These are phyloP conservation scores for Eunapius fragilis DNA, from an alignment of 37 sponge, comb jelly and placozoan genomes.

Conservation along the genomic window DNA sequence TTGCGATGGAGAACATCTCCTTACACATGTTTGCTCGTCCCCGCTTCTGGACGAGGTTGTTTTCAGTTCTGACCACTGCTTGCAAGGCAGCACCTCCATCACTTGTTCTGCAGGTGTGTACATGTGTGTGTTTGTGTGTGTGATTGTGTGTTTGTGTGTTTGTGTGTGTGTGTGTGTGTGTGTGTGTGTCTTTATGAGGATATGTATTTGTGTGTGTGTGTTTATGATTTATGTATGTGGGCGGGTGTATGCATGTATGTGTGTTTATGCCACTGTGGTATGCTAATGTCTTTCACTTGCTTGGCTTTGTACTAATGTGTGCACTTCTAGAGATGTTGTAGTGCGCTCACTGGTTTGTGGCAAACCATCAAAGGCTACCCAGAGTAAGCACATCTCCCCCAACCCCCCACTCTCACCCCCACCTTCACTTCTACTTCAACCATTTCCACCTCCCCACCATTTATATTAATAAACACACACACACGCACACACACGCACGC, in stretches of 20 bases:
- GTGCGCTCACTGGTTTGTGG: constrained; percentile 34
- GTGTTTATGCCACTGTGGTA: no score
- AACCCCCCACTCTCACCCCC: no score
- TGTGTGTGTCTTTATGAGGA: background rate
- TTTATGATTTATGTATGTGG: background rate
- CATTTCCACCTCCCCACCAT: no score
- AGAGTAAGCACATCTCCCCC: constrained; percentile 21
- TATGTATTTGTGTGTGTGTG: background rate
- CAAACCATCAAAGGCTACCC: constrained; percentile 5
- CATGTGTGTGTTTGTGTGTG: background rate
- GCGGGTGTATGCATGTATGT: no score
- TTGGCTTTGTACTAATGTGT: background rate
- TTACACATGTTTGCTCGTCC: constrained; percentile 38
- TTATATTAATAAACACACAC: no score
- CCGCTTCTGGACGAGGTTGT: constrained; percentile 60
- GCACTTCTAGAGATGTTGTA: constrained; percentile 43
- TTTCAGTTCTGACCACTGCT: constrained; percentile 21
- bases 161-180: constrained; percentile 30
- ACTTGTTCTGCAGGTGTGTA: constrained; percentile 39
- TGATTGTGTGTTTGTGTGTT: background rate
- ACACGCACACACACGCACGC: background rate
- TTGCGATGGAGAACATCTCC: constrained; percentile 53
- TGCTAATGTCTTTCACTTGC: background rate
- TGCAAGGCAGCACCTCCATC: constrained; percentile 33
- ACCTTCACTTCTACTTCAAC: no score